Conservation (phyloP, 2,113 vertebrate species). For the Epinephelus lanceolatus region DNA sequence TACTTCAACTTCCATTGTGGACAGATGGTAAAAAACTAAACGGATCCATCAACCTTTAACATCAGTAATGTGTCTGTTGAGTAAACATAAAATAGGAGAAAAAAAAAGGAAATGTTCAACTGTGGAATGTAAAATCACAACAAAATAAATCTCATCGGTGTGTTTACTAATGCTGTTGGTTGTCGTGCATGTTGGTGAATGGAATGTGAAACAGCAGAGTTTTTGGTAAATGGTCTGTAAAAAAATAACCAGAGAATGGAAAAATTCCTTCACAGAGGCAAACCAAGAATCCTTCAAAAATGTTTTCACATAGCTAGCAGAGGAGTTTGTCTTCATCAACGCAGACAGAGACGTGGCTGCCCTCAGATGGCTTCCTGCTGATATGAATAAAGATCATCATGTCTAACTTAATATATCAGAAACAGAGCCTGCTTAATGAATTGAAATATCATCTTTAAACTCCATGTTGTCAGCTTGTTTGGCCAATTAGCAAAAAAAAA, state of each 20-base stretch:
- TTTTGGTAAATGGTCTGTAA: not conserved
- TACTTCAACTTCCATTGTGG: constrained; percentile 71
- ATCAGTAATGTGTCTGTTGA: constrained; percentile 83
- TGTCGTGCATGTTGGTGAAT: constrained; percentile 26
- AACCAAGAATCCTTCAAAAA: not conserved
- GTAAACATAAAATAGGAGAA: constrained; percentile 65
- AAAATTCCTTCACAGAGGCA: not conserved
- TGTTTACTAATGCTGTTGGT: constrained; percentile 72
- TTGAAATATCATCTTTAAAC: not conserved
- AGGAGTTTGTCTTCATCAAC: not conserved
- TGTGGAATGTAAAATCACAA: constrained; percentile 85
- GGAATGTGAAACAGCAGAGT: not conserved
- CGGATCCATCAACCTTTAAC: constrained; percentile 71
- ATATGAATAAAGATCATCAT: not conserved
- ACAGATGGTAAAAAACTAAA: constrained; percentile 52
- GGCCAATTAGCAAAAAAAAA: constrained; percentile 35
- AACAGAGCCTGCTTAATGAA: not conserved
- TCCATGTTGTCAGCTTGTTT: too few species aligned
- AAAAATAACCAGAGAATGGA: not conserved
- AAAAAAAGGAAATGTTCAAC: constrained; percentile 78
- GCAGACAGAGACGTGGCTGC: not conserved
- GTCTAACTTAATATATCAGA: not conserved
- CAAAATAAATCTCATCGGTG: constrained; percentile 82
- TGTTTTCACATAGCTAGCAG: not conserved
- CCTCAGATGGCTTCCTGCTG: not conserved